Evolutionary conservation across 2,113 vertebrate genomes (phyloP).

Genomic region (Takifugu bimaculatus): DNA sequence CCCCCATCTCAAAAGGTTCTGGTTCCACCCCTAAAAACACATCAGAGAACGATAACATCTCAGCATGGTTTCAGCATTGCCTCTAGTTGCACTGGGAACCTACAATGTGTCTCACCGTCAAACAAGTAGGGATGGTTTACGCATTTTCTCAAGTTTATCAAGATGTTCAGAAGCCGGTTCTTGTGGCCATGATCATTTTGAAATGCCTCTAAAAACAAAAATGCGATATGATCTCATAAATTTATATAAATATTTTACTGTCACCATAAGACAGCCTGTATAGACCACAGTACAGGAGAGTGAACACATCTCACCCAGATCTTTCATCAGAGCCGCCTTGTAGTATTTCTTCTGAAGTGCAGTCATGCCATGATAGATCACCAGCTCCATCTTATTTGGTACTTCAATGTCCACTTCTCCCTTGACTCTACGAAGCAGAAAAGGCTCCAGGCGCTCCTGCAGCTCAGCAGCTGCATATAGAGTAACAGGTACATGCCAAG

Average conservation of each 20-base stretch:
- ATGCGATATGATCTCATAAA: too few species aligned
- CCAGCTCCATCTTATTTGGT: constrained; percentile 85
- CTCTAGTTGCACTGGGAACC: too few species aligned
- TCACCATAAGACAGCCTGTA: neutral
- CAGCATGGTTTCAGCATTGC: neutral
- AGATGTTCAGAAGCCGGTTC: constrained; percentile 83
- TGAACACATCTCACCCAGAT: constrained; percentile 75
- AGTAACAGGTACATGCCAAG: neutral
- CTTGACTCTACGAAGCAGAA: constrained; percentile 89
- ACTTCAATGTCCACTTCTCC: constrained; percentile 84
- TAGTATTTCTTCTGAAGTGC: constrained; percentile 88
- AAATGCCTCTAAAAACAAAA: constrained; percentile 79
- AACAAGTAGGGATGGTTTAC: constrained; percentile 91
- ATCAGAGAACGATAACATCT: neutral
- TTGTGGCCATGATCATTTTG: constrained; percentile 75
- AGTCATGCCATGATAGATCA: constrained; percentile 91
- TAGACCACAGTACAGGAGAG: neutral
- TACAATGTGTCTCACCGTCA: constrained; percentile 73
- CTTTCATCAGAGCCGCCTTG: constrained; percentile 86
- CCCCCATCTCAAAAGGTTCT: constrained; percentile 90
- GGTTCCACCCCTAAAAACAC: constrained; percentile 83
- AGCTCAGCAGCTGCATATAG: constrained; percentile 78
- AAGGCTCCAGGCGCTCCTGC: constrained; percentile 83
- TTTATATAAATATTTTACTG: too few species aligned
- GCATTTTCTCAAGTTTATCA: constrained; percentile 91